phyloP scores from a whole-genome alignment of 2,797 vertebrate species.

The Heliangelus exortis region DNA sequence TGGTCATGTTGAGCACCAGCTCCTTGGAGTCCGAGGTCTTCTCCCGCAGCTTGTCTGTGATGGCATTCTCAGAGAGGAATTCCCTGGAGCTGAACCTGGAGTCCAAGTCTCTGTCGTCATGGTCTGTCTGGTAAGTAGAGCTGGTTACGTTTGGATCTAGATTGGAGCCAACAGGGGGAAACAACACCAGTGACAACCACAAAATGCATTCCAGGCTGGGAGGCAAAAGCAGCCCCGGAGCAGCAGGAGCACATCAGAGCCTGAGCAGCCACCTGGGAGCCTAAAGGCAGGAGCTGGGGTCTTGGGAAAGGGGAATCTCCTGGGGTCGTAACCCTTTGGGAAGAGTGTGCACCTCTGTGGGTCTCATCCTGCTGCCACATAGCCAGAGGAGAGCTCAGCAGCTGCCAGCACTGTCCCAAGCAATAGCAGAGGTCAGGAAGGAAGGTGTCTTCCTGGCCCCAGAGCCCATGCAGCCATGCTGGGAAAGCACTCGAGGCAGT shows the following conservation, averaged over 20 bases:
- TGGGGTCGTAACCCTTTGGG: neutral
- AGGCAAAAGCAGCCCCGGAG: neutral
- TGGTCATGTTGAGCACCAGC: constrained; percentile 84
- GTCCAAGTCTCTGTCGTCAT: constrained; percentile 65
- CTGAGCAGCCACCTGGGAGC: neutral
- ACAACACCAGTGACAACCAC: constrained; percentile 49
- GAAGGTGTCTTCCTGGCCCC: neutral
- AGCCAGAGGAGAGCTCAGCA: constrained; percentile 21
- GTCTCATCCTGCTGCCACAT: neutral
- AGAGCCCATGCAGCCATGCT: constrained; percentile 46
- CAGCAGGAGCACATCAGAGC: neutral
- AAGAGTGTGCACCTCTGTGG: neutral
- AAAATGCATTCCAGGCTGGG: constrained; percentile 4
- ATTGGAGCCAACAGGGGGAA: constrained; percentile 51
- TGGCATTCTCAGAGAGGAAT: constrained; percentile 85
- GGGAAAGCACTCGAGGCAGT: neutral
- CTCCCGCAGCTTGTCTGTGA: constrained; percentile 85
- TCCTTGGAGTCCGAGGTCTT: constrained; percentile 79
- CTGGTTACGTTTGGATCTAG: constrained; percentile 86
- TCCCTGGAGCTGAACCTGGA: constrained; percentile 76
- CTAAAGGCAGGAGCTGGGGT: neutral
- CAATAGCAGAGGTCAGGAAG: constrained; percentile 24
- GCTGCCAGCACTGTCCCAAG: neutral
- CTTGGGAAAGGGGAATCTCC: neutral
- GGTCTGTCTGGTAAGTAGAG: constrained; percentile 75